Evolutionary conservation across 2,113 vertebrate species (phyloP).

Genomic region (Plecotus auritus): DNA sequence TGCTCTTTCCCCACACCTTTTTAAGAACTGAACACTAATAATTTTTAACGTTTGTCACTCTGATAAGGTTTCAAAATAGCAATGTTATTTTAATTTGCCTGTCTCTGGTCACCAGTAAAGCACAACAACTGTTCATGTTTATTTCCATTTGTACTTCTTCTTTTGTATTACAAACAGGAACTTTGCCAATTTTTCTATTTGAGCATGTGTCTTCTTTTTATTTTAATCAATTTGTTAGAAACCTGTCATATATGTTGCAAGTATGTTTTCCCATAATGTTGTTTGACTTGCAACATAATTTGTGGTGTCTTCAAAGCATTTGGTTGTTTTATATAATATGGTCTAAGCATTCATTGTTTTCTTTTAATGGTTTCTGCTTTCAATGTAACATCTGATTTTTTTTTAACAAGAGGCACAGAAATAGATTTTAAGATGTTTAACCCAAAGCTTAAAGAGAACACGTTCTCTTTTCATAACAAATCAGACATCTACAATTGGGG

Average conservation of each 20-base stretch:
- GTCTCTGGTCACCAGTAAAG: conserved; percentile 23
- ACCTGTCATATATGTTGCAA: not conserved
- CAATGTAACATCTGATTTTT: conserved; percentile 41
- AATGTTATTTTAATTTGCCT: conserved; percentile 34
- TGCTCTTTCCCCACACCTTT: not conserved
- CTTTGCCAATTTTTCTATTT: conserved; percentile 40
- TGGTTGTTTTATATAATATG: not conserved
- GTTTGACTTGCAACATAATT: conserved; percentile 46
- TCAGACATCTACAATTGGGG: conserved; percentile 47
- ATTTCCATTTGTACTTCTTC: conserved; percentile 49
- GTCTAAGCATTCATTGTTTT: conserved; percentile 51
- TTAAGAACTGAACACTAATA: not conserved
- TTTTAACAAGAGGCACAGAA: conserved; percentile 57
- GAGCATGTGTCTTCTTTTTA: conserved; percentile 20
- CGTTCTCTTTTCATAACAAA: conserved; percentile 59
- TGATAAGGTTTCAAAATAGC: not conserved
- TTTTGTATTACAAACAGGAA: conserved; percentile 16
- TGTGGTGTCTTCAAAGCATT: not conserved
- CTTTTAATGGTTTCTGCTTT: conserved; percentile 49
- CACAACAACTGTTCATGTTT: conserved; percentile 15
- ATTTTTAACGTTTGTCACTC: conserved; percentile 16
- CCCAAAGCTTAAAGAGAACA: conserved; percentile 55
- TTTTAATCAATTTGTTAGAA: conserved; percentile 49
- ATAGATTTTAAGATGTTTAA: conserved; percentile 65
- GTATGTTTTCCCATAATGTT: conserved; percentile 31